phyloP scores from a whole-genome alignment of 92 coral and sea anemone species.

The Porites lobata region DNA sequence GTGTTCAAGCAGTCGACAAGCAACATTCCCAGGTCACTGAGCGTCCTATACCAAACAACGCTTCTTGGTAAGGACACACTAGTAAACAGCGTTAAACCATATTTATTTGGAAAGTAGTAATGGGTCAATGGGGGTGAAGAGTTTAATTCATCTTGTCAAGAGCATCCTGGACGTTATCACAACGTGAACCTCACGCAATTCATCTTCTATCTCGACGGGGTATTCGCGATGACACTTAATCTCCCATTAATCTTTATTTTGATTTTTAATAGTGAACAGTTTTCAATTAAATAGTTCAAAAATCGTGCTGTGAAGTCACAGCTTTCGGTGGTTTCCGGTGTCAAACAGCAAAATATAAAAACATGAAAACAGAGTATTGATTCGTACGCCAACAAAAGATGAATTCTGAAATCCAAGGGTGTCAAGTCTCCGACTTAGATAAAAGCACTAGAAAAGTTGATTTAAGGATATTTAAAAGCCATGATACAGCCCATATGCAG shows the following conservation, averaged over 20 bases:
- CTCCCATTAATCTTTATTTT: conserved; percentile 5
- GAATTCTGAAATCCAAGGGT: neutral
- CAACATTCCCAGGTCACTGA: neutral
- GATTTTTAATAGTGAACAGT: neutral
- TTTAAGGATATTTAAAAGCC: too few species aligned
- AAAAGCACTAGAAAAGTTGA: too few species aligned
- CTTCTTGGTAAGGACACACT: neutral
- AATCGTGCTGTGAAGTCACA: conserved; percentile 28
- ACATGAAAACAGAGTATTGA: neutral
- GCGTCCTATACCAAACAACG: neutral
- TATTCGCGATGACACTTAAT: neutral
- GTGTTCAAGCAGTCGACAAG: neutral
- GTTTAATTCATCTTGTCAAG: conserved; percentile 10
- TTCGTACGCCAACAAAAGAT: too few species aligned
- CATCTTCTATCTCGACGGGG: conserved; percentile 25
- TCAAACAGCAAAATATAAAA: conserved; percentile 1
- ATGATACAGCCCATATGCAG: too few species aligned
- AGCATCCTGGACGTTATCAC: conserved; percentile 9
- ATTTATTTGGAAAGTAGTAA: neutral
- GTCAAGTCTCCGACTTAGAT: too few species aligned
- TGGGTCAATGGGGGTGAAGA: conserved; percentile 28
- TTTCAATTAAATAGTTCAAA: neutral
- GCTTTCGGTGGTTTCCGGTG: neutral
- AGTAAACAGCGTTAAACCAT: conserved; percentile 13
- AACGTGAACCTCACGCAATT: conserved; percentile 42